Evolutionary conservation across 2,888 invertebrate genomes (phyloP).

Genomic region (Orthonychiurus folsomi): DNA sequence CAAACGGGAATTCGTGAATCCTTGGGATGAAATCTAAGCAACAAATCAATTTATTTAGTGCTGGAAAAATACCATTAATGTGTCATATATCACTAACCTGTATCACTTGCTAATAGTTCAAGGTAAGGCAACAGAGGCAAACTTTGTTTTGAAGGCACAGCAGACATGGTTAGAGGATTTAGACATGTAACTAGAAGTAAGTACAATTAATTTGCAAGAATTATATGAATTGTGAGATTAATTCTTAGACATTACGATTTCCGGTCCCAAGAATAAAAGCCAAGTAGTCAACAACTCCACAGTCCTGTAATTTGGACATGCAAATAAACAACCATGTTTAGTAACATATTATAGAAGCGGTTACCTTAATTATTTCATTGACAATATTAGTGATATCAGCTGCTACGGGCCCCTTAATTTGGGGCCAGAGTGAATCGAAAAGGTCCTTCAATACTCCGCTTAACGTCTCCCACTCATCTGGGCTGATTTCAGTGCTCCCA

Average conservation of each 20-base stretch:
- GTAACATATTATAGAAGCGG: too few species aligned
- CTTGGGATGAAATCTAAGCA: too few species aligned
- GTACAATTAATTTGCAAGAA: too few species aligned
- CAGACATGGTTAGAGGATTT: not conserved
- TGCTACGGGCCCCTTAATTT: not conserved
- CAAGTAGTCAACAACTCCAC: not conserved
- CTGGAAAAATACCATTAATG: too few species aligned
- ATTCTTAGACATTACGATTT: not conserved
- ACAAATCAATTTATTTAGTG: too few species aligned
- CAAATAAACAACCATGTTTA: too few species aligned
- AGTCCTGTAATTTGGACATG: too few species aligned
- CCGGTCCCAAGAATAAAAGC: not conserved
- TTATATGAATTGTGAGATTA: too few species aligned
- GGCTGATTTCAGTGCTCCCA: not conserved
- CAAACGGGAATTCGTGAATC: too few species aligned
- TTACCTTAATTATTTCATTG: not conserved
- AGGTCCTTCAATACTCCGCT: not conserved
- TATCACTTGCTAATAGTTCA: too few species aligned
- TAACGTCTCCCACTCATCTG: not conserved
- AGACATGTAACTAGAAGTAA: not conserved
- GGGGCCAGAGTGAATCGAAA: not conserved
- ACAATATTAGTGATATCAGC: not conserved
- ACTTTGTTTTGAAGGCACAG: not conserved
- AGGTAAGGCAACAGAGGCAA: too few species aligned
- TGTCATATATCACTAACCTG: too few species aligned